Percentiles rank a stretch among this genome's conserved stretches.
These are phyloP conservation scores for Oligia strigilis DNA, from an alignment of 2,888 invertebrate species.

Conservation along the genomic window DNA sequence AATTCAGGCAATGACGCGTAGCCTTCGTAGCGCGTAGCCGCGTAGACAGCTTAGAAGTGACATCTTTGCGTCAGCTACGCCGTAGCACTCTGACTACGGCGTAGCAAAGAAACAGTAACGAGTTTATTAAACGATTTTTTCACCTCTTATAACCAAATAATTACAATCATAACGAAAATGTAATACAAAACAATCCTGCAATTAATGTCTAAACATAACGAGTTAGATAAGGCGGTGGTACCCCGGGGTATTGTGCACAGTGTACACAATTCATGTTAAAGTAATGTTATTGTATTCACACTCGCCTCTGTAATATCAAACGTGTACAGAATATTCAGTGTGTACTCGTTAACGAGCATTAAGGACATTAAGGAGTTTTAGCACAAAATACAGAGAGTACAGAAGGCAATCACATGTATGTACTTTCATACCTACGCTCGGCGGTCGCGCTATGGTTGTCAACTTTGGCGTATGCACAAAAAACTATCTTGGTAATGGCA, in stretches of 20 bases:
- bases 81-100: conserved; percentile 17
- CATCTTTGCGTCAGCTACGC: conserved; percentile 13
- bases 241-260: conserved; percentile 64
- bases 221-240: conserved; percentile 71
- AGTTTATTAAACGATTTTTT: neutral
- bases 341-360: conserved; percentile 56
- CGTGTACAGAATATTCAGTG: conserved; percentile 56
- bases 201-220: conserved; percentile 74
- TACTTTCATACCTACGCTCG: no score
- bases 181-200: conserved; percentile 65
- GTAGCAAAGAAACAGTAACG: conserved; percentile 4
- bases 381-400: no score
- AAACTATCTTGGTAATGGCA: no score
- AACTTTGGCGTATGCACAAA: no score
- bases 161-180: conserved; percentile 43
- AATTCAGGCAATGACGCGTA: neutral
- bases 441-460: no score
- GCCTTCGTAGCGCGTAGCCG: conserved; percentile 4
- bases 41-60: conserved; percentile 4
- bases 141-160: conserved; percentile 40
- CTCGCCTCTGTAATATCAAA: conserved; percentile 49
- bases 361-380: conserved; percentile 46
- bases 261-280: conserved; percentile 69
- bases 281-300: conserved; percentile 63
- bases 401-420: no score